These are phyloP conservation scores for Hipparchia semele DNA, from an alignment of 2,888 invertebrate species.

Conservation along the genomic window DNA sequence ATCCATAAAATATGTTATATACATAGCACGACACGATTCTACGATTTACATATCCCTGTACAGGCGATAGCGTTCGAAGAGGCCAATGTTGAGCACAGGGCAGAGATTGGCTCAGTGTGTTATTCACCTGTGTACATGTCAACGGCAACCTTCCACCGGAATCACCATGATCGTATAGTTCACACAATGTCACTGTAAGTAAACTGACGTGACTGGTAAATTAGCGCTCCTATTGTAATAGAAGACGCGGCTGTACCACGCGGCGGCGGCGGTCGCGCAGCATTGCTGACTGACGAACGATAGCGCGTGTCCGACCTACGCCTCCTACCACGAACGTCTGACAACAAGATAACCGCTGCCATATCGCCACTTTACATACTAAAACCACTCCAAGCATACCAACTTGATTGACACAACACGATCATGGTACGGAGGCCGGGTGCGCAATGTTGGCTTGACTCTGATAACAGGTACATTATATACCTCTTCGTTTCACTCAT, in stretches of 20 bases:
- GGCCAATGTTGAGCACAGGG: constrained; percentile 33
- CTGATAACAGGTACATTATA: constrained; percentile 64
- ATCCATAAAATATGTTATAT: constrained; percentile 40
- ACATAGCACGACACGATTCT: constrained; percentile 42
- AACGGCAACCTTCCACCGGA: constrained; percentile 59
- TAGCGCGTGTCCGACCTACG: constrained; percentile 74
- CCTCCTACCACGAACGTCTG: constrained; percentile 65
- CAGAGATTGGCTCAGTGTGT: constrained; percentile 36
- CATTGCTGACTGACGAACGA: constrained; percentile 79
- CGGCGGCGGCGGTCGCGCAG: constrained; percentile 72
- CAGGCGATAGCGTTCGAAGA: constrained; percentile 51
- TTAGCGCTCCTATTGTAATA: constrained; percentile 55
- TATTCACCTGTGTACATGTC: constrained; percentile 64
- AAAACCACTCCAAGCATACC: constrained; percentile 18
- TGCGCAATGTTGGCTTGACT: constrained; percentile 52
- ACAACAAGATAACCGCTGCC: constrained; percentile 52
- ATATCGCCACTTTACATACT: constrained; percentile 44
- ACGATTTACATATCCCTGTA: constrained; percentile 45
- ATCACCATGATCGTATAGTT: constrained; percentile 58
- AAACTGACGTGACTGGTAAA: constrained; percentile 64
- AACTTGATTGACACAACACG: constrained; percentile 38
- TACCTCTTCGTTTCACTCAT: constrained; percentile 33
- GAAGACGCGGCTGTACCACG: constrained; percentile 63
- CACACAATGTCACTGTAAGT: constrained; percentile 74
- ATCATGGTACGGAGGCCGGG: constrained; percentile 51